Evolutionary conservation across 2,888 invertebrate genomes (phyloP).

Genomic region (Gnatocerus cornutus): DNA sequence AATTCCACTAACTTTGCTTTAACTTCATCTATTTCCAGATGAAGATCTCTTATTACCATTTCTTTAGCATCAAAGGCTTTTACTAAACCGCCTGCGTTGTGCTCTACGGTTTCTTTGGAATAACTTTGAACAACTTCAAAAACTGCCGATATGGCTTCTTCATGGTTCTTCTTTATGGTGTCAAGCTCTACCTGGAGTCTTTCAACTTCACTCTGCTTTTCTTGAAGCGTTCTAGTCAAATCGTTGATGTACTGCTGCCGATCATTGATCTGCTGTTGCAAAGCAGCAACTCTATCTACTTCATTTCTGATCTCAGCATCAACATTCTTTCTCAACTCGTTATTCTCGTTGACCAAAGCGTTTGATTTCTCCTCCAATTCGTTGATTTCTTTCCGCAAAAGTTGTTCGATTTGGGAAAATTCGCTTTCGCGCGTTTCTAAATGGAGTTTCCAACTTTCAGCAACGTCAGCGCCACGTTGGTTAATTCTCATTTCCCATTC

Average conservation of each 20-base stretch:
- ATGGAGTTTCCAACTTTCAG: conserved; percentile 82
- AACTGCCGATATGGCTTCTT: conserved; percentile 19
- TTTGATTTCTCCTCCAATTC: conserved; percentile 71
- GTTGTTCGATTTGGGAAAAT: conserved; percentile 73
- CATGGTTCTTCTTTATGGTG: not conserved
- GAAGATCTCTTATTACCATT: not conserved
- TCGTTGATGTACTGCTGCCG: conserved; percentile 64
- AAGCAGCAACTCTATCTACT: conserved; percentile 65
- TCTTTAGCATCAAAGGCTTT: conserved; percentile 10
- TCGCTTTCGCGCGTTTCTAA: conserved; percentile 78
- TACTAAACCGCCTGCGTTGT: not conserved
- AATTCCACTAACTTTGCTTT: not conserved
- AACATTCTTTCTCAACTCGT: conserved; percentile 68
- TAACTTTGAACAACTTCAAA: conserved; percentile 4
- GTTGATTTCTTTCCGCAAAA: conserved; percentile 73
- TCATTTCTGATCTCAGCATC: conserved; percentile 68
- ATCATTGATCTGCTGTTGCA: conserved; percentile 66
- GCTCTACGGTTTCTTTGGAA: not conserved
- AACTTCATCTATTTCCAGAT: conserved; percentile 33
- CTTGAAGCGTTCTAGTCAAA: conserved; percentile 59
- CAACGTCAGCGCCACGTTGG: conserved; percentile 77
- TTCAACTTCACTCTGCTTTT: conserved; percentile 57
- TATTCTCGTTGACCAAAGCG: conserved; percentile 68
- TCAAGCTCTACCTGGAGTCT: conserved; percentile 22
- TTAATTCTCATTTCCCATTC: conserved; percentile 58